Evolutionary conservation across 2,888 invertebrate species (phyloP).

Genomic region (Orthosia cruda): DNA sequence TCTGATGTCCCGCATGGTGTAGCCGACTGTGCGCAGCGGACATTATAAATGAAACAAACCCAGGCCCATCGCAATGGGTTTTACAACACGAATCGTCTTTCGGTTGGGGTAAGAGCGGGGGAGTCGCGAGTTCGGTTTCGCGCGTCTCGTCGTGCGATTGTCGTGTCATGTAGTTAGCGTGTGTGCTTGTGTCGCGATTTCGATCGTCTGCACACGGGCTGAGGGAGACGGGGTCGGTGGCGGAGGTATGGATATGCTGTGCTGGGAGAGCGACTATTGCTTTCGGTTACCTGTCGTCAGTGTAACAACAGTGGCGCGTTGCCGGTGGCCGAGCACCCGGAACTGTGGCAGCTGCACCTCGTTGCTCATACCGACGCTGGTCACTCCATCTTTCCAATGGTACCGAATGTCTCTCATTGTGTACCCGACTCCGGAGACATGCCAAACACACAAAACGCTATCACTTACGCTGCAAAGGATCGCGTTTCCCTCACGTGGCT

Average conservation of each 20-base stretch:
- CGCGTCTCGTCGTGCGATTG: constrained; percentile 88
- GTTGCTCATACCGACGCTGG: constrained; percentile 98
- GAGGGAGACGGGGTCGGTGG: constrained; percentile 90
- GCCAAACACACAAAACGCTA: constrained; percentile 92
- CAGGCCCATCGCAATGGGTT: constrained; percentile 92
- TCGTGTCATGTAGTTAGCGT: constrained; percentile 87
- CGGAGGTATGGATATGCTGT: constrained; percentile 86
- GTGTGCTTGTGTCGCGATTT: constrained; percentile 89
- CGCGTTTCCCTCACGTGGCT: constrained; percentile 81
- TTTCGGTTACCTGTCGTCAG: constrained; percentile 97
- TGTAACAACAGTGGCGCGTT: constrained; percentile 98
- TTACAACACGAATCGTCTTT: constrained; percentile 88
- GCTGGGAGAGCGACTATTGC: constrained; percentile 85
- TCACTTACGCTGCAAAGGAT: constrained; percentile 91
- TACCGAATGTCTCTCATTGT: constrained; percentile 99
- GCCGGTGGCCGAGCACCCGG: constrained; percentile 98
- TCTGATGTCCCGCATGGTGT: constrained; percentile 99
- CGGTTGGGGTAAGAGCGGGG: constrained; percentile 88
- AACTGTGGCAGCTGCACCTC: constrained; percentile 99
- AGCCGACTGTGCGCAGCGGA: constrained; percentile 96
- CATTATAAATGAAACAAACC: constrained; percentile 90
- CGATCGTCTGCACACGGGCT: constrained; percentile 88
- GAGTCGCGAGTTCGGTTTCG: constrained; percentile 85
- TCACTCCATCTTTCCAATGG: constrained; percentile 98
- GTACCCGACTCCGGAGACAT: constrained; percentile 97